phyloP scores from a whole-genome alignment of 2,797 vertebrate species.

The Chloroceryle amazona region DNA sequence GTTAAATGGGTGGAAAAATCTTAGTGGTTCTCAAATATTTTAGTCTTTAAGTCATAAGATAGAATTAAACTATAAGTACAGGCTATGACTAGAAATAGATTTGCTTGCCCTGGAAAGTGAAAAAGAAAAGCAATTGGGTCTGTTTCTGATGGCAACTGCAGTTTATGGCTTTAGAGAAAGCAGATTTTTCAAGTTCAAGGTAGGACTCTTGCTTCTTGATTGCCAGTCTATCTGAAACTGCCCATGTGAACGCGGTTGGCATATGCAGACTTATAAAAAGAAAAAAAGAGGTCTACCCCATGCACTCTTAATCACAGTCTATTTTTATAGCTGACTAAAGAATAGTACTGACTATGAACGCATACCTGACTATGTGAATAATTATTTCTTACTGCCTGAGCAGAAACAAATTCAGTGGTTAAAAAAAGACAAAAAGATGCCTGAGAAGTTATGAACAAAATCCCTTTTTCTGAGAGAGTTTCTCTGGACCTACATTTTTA shows the following conservation, averaged over 20 bases:
- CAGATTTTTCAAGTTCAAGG: conserved; percentile 34
- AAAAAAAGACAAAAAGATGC: background rate
- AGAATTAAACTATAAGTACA: conserved; percentile 51
- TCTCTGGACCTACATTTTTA: background rate
- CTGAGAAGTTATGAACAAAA: background rate
- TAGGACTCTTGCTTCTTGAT: conserved; percentile 17
- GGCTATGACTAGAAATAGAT: conserved; percentile 39
- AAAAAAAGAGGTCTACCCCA: background rate
- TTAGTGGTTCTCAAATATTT: conserved; percentile 62
- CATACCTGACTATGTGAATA: background rate
- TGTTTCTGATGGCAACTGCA: conserved; percentile 55
- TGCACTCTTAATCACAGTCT: conserved; percentile 26
- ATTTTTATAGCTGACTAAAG: background rate
- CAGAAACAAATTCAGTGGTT: background rate
- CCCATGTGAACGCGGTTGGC: background rate
- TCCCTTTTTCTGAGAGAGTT: background rate
- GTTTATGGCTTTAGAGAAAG: conserved; percentile 22
- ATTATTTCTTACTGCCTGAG: background rate
- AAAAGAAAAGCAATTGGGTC: conserved; percentile 13
- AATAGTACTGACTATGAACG: background rate
- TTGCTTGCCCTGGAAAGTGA: conserved; percentile 46
- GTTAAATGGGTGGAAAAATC: conserved; percentile 40
- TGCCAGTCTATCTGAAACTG: background rate
- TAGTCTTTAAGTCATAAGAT: conserved; percentile 58
- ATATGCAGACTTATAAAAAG: background rate